A percentile compares a stretch with the other conserved stretches of the same genome.
phyloP scores from a whole-genome alignment of 2,888 invertebrate species.

The Drosophila nr. medialis region DNA sequence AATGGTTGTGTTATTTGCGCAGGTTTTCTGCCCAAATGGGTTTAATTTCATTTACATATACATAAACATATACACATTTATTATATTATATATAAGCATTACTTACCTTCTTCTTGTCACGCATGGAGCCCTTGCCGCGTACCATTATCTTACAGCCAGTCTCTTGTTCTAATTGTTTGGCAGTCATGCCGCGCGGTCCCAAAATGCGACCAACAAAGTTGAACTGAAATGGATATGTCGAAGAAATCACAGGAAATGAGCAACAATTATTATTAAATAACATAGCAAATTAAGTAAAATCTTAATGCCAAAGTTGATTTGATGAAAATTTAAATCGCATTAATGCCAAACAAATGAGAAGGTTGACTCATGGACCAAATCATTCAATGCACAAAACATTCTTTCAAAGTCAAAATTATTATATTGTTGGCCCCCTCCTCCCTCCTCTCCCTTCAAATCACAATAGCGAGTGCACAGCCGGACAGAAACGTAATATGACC shows the following conservation, averaged over 20 bases:
- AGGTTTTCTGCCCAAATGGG: neutral
- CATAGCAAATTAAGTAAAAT: constrained; percentile 43
- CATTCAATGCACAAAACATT: constrained; percentile 51
- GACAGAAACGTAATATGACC: constrained; percentile 65
- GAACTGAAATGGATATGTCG: constrained; percentile 90
- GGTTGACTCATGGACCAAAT: constrained; percentile 46
- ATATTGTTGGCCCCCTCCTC: constrained; percentile 5
- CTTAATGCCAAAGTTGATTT: constrained; percentile 52
- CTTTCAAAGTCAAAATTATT: constrained; percentile 75
- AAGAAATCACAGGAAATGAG: constrained; percentile 76
- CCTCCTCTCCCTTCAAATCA: constrained; percentile 3
- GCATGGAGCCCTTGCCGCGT: constrained; percentile 99
- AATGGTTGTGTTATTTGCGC: neutral
- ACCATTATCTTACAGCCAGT: constrained; percentile 99
- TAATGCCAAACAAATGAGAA: constrained; percentile 36
- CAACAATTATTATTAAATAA: constrained; percentile 54
- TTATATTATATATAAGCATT: constrained; percentile 24
- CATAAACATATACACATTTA: neutral
- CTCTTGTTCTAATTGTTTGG: constrained; percentile 99
- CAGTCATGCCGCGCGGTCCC: constrained; percentile 99
- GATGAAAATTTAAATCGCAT: constrained; percentile 71
- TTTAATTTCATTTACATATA: neutral
- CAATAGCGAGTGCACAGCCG: constrained; percentile 36
- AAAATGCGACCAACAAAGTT: constrained; percentile 99
- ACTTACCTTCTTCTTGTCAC: constrained; percentile 99